Evolutionary conservation across 2,888 invertebrate genomes (phyloP).

Genomic region (Stegophylla sp.): DNA sequence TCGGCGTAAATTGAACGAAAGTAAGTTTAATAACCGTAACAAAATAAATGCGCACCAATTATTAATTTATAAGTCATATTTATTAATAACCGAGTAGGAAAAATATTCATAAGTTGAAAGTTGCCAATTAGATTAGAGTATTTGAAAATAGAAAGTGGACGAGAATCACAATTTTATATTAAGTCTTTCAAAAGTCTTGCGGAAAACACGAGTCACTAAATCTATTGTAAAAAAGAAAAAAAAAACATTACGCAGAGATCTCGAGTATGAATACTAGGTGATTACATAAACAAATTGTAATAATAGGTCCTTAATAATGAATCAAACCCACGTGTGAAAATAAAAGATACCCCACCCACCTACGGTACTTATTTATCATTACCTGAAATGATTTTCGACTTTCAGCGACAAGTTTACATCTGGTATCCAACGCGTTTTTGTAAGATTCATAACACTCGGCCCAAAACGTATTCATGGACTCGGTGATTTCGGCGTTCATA

Average conservation of each 20-base stretch:
- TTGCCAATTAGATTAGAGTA: conserved; percentile 30
- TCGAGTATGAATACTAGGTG: background rate
- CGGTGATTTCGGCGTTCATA: conserved; percentile 67
- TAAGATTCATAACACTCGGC: conserved; percentile 71
- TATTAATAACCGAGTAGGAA: conserved; percentile 6
- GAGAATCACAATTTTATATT: background rate
- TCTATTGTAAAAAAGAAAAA: background rate
- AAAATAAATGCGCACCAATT: conserved; percentile 18
- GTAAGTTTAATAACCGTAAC: conserved; percentile 36
- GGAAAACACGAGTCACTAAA: conserved; percentile 27
- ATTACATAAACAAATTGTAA: conserved; percentile 31
- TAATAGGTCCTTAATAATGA: conserved; percentile 12
- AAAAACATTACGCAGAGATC: background rate
- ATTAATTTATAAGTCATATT: background rate
- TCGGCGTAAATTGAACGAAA: conserved; percentile 13
- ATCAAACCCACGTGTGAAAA: conserved; percentile 29
- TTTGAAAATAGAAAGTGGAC: conserved; percentile 44
- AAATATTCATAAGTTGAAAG: conserved; percentile 29
- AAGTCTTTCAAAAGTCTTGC: background rate
- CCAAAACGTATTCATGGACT: conserved; percentile 70
- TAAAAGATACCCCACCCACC: background rate
- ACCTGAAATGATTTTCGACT: conserved; percentile 70
- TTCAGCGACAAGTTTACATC: conserved; percentile 68
- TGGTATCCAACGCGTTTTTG: conserved; percentile 69
- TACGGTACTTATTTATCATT: conserved; percentile 12